phyloP scores from a whole-genome alignment of 2,888 invertebrate genomes.

The Belgica antarctica region DNA sequence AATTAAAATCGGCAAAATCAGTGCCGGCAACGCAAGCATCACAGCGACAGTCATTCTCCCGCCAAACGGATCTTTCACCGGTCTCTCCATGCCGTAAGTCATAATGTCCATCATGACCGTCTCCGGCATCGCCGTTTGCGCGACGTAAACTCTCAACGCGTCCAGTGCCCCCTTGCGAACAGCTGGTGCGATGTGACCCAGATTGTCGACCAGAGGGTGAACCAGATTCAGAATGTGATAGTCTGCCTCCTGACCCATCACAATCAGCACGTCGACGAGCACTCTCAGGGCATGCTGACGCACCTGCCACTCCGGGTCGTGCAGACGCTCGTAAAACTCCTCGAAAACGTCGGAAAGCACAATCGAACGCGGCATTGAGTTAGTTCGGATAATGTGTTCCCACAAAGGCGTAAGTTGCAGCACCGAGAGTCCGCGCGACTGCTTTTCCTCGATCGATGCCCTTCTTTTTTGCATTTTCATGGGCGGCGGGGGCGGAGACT shows the following conservation, averaged over 20 bases:
- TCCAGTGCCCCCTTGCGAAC: slow-evolving; percentile 78
- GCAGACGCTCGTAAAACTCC: slow-evolving; percentile 69
- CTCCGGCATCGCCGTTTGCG: slow-evolving; percentile 67
- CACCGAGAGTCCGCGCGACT: slow-evolving; percentile 43
- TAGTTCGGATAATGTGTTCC: slow-evolving; percentile 75
- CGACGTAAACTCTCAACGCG: slow-evolving; percentile 69
- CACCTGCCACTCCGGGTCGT: slow-evolving; percentile 81
- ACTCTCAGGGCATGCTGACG: slow-evolving; percentile 78
- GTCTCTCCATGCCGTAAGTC: slow-evolving; percentile 63
- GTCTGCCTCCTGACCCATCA: slow-evolving; percentile 68
- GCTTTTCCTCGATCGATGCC: slow-evolving; percentile 30
- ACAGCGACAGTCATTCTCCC: slow-evolving; percentile 64
- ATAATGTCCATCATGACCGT: slow-evolving; percentile 65
- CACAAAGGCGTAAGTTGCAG: slow-evolving; percentile 71
- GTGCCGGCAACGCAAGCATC: slow-evolving; percentile 64
- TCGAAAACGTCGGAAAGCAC: slow-evolving; percentile 66
- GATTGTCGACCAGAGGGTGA: slow-evolving; percentile 71
- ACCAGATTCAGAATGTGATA: slow-evolving; percentile 63
- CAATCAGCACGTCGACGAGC: slow-evolving; percentile 73
- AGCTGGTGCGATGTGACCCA: slow-evolving; percentile 77
- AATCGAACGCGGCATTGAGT: slow-evolving; percentile 67
- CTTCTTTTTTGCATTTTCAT: slow-evolving; percentile 29
- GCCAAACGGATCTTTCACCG: slow-evolving; percentile 57
- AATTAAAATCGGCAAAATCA: slow-evolving; percentile 59
- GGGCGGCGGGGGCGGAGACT: slow-evolving; percentile 38